phyloP scores from a whole-genome alignment of 2,113 vertebrate genomes.

The Nothocercus julius region DNA sequence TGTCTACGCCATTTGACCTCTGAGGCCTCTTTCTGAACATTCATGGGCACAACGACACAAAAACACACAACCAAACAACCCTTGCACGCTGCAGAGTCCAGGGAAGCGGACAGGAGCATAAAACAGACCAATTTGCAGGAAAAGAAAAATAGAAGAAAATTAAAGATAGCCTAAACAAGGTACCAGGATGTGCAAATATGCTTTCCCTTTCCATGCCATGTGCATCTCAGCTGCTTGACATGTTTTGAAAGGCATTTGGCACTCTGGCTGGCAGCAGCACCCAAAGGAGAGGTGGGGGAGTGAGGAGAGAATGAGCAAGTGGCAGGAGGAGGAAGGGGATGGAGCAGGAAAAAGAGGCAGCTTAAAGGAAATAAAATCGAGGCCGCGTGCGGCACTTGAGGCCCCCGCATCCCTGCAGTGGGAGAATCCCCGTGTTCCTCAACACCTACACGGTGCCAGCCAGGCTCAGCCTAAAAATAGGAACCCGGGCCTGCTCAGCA shows the following conservation, averaged over 20 bases:
- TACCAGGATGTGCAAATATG: neutral
- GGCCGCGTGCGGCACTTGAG: neutral
- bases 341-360: neutral
- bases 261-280: neutral
- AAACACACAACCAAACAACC: rapidly evolving
- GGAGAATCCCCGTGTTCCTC: constrained; percentile 38
- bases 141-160: too few species aligned
- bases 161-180: neutral
- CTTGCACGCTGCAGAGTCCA: neutral
- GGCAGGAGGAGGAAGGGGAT: neutral
- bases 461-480: constrained; percentile 59
- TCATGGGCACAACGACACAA: neutral
- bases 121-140: rapidly evolving
- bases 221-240: neutral
- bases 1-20: neutral
- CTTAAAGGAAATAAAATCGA: neutral
- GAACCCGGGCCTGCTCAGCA: neutral
- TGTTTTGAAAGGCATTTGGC: neutral
- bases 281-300: neutral
- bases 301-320: neutral
- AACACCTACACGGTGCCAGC: constrained; percentile 14
- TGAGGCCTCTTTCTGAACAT: neutral
- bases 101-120: neutral
- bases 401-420: neutral
- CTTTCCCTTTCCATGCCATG: neutral